phyloP scores from a whole-genome alignment of 2,888 invertebrate species.

The Caenorhabditis sp. region DNA sequence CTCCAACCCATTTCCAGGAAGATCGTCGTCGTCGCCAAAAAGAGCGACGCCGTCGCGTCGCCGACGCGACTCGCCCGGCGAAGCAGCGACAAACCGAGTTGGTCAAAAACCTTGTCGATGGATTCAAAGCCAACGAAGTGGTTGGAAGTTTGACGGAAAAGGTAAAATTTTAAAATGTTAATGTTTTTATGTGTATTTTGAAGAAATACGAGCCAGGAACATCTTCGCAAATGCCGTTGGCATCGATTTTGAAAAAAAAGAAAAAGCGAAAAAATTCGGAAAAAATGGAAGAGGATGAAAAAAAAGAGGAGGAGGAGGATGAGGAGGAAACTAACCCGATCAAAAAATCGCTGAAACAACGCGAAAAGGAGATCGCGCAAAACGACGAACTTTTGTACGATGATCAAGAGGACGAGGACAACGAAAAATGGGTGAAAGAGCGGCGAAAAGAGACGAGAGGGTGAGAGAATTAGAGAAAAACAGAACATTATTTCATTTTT shows the following conservation, averaged over 20 bases:
- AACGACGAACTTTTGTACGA: constrained; percentile 73
- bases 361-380: constrained; percentile 39
- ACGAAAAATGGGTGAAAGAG: constrained; percentile 75
- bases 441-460: constrained; percentile 62
- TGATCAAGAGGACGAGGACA: constrained; percentile 75
- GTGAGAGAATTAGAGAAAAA: neutral
- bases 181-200: constrained; percentile 5
- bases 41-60: constrained; percentile 23
- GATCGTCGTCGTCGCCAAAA: constrained; percentile 17
- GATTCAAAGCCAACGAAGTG: constrained; percentile 10
- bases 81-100: constrained; percentile 14
- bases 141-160: too few species aligned
- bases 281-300: constrained; percentile 15
- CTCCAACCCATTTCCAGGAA: constrained; percentile 5
- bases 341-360: constrained; percentile 34
- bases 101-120: constrained; percentile 23
- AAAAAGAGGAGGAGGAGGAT: constrained; percentile 28
- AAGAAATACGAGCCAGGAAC: constrained; percentile 23
- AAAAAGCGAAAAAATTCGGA: constrained; percentile 13
- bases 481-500: neutral
- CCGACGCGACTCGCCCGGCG: constrained; percentile 25
- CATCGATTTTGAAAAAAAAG: constrained; percentile 38
- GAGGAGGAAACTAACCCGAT: constrained; percentile 48
- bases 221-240: constrained; percentile 15
- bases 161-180: too few species aligned